Base-by-base conservation (phyloP, 2,113 vertebrate species). In the Artemisiospiza belli region DNA sequence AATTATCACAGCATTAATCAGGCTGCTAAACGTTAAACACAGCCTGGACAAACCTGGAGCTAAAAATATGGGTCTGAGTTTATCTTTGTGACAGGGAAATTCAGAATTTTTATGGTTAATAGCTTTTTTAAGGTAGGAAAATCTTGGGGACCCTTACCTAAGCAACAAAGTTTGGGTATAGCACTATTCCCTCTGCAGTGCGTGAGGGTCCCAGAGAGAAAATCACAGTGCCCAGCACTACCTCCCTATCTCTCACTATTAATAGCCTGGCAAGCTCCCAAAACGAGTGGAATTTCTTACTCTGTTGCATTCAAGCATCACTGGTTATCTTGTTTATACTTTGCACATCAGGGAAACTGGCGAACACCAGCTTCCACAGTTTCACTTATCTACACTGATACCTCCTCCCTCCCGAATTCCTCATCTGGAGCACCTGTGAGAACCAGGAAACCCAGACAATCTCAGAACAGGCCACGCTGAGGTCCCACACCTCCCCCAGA, bases 1-100 rank as follows among this genome's bases (percentile, higher is more conserved):
- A 97, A 91, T 94, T 95, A 87, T 64, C 55, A 85, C 78, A 83
- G 83, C 95, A 92, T 96, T 97, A 95, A 97, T 96, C 96, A 97
- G 83, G 83, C 92, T 87, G 64, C 87, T 94, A 83, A 97, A 85
- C 62, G 47, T 80, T 81, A 86, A 76, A 62, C 46, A 52, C 24
- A 61, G 49, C 76, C 67, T 83, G 59, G 63, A 75, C 58, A 83
- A 95, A 94, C 78, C 86, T 15, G 23, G 44, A 59, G 47, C 67
- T 92, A 63, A 88, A 95, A 96, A 86, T 37, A 79, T 2, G 2
- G 85, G 43, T 61, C 52, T 41, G 43, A 44, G n/a, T 47, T 92
- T 89, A 75, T 81, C 75, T 89, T 93, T 83, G 44, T 81, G 88
- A 94, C 83, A 51, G 83, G 61, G 59, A 85, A 10, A 11, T 21